Percentiles rank a stretch among this genome's conserved stretches.
phyloP scores from a whole-genome alignment of 2,797 vertebrate species.

The Neostethus bicornis region DNA sequence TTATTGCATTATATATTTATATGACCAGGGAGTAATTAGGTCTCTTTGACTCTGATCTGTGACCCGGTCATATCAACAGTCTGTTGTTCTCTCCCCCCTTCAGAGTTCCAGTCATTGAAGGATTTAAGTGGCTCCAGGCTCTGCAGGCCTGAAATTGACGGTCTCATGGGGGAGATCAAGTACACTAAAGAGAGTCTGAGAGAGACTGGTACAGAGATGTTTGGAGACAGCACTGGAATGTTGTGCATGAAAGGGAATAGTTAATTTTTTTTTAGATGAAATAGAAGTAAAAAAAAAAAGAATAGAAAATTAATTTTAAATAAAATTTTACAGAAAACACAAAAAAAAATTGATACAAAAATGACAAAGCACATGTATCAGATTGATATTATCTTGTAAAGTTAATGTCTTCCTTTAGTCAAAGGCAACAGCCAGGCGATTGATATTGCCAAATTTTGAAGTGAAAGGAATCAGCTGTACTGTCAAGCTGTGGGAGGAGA shows the following conservation, averaged over 20 bases:
- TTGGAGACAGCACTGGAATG: constrained; percentile 44
- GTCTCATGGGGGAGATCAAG: constrained; percentile 20
- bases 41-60: constrained; percentile 36
- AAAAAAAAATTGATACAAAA: too few species aligned
- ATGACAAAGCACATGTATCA: too few species aligned
- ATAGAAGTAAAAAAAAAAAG: not conserved
- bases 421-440: too few species aligned
- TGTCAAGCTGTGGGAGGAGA: too few species aligned
- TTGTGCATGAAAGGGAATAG: not conserved
- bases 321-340: constrained; percentile 18
- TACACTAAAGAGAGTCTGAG: constrained; percentile 14
- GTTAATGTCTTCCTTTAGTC: too few species aligned
- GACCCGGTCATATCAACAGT: constrained; percentile 65
- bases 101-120: constrained; percentile 23
- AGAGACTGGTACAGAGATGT: constrained; percentile 27
- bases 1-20: constrained; percentile 34
- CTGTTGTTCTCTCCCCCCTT: constrained; percentile 13
- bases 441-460: too few species aligned
- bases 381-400: too few species aligned
- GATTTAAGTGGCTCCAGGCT: constrained; percentile 34
- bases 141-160: constrained; percentile 24
- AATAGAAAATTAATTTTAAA: constrained; percentile 17
- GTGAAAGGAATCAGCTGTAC: too few species aligned
- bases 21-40: constrained; percentile 53
- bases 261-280: not conserved